Evolutionary conservation across 1,140 invertebrate species (phyloP).

Genomic region (Lepeophtheirus salmonis): DNA sequence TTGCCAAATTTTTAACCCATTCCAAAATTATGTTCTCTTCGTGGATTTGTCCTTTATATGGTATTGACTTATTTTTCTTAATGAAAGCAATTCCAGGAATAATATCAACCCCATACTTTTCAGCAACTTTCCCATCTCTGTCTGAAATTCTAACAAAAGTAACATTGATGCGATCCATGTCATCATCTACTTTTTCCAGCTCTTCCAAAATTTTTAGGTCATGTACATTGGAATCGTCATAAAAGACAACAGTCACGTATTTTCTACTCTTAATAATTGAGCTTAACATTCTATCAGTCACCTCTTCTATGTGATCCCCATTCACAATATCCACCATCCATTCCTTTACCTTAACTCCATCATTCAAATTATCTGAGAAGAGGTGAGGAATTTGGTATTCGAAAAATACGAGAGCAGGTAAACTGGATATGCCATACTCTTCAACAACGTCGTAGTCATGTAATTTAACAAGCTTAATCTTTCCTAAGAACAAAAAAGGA

Average conservation of each 20-base stretch:
- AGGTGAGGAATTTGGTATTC: conserved; percentile 72
- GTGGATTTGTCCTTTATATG: conserved; percentile 31
- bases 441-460: conserved; percentile 68
- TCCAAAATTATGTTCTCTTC: conserved; percentile 3
- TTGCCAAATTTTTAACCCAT: conserved; percentile 2
- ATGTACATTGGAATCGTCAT: conserved; percentile 25
- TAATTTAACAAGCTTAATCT: conserved; percentile 32
- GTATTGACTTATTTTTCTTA: conserved; percentile 55
- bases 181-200: conserved; percentile 82
- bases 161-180: conserved; percentile 76
- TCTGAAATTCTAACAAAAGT: conserved; percentile 48
- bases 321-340: conserved; percentile 75
- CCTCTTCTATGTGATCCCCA: conserved; percentile 75
- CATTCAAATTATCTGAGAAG: conserved; percentile 58
- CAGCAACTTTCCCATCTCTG: conserved; percentile 52
- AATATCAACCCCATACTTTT: conserved; percentile 55
- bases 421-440: conserved; percentile 67
- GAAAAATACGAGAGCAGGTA: conserved; percentile 68
- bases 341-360: conserved; percentile 69
- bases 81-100: conserved; percentile 75
- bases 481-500: too few species aligned
- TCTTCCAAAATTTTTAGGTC: conserved; percentile 54
- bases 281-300: conserved; percentile 67
- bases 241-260: conserved; percentile 83
- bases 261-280: conserved; percentile 70